Evolutionary conservation across 1,140 invertebrate species (phyloP).

Genomic region (Idris sp.): DNA sequence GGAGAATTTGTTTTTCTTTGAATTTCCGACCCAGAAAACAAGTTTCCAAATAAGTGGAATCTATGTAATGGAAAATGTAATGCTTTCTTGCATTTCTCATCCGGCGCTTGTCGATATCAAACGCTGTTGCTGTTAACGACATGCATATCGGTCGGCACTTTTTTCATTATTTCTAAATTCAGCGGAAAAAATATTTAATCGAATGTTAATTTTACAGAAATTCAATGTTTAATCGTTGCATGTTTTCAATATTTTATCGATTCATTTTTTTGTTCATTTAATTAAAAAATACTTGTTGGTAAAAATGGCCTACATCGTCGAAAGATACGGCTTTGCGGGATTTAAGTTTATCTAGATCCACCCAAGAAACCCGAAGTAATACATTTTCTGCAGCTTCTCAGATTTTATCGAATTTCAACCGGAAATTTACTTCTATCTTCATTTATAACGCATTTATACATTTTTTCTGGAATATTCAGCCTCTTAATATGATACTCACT

Average conservation of each 20-base stretch:
- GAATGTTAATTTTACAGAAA: too few relatives aligned
- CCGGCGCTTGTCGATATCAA: constrained; percentile 59
- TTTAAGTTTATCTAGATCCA: constrained; percentile 60
- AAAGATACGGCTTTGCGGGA: constrained; percentile 57
- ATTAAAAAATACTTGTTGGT: too few relatives aligned
- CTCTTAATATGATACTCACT: constrained; percentile 11
- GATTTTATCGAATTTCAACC: constrained; percentile 57
- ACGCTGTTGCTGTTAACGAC: constrained; percentile 49
- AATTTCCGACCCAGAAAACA: constrained; percentile 1
- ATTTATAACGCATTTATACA: constrained; percentile 43
- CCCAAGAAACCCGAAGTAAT: constrained; percentile 46
- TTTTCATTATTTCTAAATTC: constrained; percentile 11
- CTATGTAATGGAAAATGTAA: constrained; percentile 43
- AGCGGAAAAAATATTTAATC: too few relatives aligned
- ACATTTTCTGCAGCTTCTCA: constrained; percentile 45
- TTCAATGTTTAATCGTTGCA: too few relatives aligned
- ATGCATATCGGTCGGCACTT: constrained; percentile 25
- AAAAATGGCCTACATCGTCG: constrained; percentile 9
- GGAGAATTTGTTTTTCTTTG: neutral
- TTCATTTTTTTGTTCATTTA: too few relatives aligned
- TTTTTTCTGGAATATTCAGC: constrained; percentile 26
- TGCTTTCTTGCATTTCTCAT: constrained; percentile 54
- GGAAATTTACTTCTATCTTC: constrained; percentile 55
- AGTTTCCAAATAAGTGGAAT: constrained; percentile 22
- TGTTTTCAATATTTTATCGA: too few relatives aligned